A percentile compares a stretch with the other conserved stretches of the same genome.
phyloP scores from a whole-genome alignment of 2,888 invertebrate species.

The Ormia ochracea region DNA sequence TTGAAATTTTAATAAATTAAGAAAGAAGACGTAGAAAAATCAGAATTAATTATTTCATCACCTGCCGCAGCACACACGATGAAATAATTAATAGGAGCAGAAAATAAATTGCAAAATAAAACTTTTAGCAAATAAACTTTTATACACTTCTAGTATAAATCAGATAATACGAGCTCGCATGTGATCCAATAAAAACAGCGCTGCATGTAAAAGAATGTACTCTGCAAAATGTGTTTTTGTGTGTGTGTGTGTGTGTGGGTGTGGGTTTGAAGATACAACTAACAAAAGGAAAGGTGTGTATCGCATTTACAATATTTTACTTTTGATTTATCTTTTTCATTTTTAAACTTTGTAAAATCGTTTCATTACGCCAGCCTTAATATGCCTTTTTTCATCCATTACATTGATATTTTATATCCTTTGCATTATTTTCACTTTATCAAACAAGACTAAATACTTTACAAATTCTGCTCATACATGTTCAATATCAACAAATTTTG shows the following conservation, averaged over 20 bases:
- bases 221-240: not conserved
- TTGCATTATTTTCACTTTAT: not conserved
- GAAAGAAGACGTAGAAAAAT: not conserved
- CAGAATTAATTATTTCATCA: slow-evolving; percentile 35
- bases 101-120: slow-evolving; percentile 44
- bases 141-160: slow-evolving; percentile 1
- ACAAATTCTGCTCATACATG: not conserved
- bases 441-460: slow-evolving; percentile 18
- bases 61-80: slow-evolving; percentile 7
- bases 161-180: not conserved
- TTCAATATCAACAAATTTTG: slow-evolving; percentile 30
- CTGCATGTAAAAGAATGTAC: not conserved
- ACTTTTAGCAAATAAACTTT: slow-evolving; percentile 14
- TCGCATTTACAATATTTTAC: not conserved
- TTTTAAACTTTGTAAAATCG: not conserved
- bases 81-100: slow-evolving; percentile 46
- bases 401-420: no score
- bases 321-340: not conserved
- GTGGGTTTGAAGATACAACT: not conserved
- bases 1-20: slow-evolving; percentile 11
- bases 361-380: not conserved
- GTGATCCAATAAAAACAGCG: slow-evolving; percentile 9
- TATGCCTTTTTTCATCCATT: no score
- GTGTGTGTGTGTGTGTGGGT: not conserved
- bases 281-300: no score